Percentiles rank a stretch among this genome's conserved stretches.
Evolutionary conservation across 2,113 vertebrate genomes (phyloP).

Genomic region (Thinocorus orbignyianus): DNA sequence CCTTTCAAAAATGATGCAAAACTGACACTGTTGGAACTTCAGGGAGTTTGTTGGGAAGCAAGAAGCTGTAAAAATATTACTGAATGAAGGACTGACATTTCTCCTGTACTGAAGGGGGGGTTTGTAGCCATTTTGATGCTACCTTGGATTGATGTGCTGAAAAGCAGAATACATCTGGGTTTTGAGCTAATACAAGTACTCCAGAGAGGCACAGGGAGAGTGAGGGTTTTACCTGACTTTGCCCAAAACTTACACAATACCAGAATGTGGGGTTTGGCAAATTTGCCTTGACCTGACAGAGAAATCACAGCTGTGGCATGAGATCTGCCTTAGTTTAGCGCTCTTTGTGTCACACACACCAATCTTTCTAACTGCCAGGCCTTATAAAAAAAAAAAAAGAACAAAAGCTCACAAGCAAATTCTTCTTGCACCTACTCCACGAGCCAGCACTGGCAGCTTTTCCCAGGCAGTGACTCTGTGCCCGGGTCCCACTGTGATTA

Average conservation of each 20-base stretch:
- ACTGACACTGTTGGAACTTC: background rate
- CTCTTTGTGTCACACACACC: background rate
- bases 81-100: background rate
- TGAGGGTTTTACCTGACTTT: background rate
- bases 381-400: background rate
- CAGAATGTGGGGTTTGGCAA: background rate
- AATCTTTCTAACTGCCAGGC: background rate
- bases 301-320: background rate
- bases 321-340: background rate
- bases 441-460: background rate
- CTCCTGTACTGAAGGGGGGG: background rate
- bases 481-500: background rate
- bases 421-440: background rate
- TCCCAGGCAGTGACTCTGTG: background rate
- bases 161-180: background rate
- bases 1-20: background rate
- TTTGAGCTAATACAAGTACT: background rate
- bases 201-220: background rate
- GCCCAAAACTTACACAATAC: background rate
- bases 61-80: background rate
- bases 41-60: background rate
- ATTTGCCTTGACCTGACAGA: background rate
- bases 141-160: background rate
- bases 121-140: background rate
- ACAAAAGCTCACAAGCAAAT: background rate